A percentile compares a stretch with the other conserved stretches of the same genome.
Evolutionary conservation across 2,797 vertebrate genomes (phyloP).

Genomic region (Phalanger gymnotis): DNA sequence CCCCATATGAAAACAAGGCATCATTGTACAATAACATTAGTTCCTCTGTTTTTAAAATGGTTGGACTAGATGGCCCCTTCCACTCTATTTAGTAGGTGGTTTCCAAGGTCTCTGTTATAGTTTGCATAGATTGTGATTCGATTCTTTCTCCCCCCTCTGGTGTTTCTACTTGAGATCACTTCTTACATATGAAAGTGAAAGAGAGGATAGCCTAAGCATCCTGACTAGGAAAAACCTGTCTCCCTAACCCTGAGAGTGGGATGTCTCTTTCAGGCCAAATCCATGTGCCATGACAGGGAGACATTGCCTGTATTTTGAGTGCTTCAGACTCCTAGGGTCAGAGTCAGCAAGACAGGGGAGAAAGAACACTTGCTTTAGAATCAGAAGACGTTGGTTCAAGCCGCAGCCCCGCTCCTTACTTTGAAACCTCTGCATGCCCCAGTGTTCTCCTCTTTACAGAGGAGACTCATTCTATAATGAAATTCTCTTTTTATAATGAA

Average conservation of each 20-base stretch:
- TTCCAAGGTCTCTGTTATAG: background rate
- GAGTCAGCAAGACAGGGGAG: background rate
- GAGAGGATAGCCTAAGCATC: background rate
- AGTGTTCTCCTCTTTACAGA: background rate
- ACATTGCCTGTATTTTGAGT: accelerated
- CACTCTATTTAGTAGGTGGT: background rate
- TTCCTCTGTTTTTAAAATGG: background rate
- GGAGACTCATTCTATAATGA: background rate
- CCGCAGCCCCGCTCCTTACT: too few species aligned
- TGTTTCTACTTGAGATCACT: background rate
- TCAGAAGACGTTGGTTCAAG: background rate
- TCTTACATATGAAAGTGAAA: background rate
- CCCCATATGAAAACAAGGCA: background rate
- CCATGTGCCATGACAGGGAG: background rate
- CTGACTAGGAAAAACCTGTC: background rate
- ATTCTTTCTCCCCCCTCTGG: background rate
- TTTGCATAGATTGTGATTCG: background rate
- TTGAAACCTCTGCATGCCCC: background rate
- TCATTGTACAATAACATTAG: background rate
- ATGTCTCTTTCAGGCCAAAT: background rate
- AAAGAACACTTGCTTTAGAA: background rate
- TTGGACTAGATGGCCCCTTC: background rate
- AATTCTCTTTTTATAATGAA: background rate
- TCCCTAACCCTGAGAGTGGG: background rate
- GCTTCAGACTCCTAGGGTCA: background rate